A percentile compares a stretch with the other conserved stretches of the same genome.
phyloP scores from a whole-genome alignment of 2,113 vertebrate species.

The Marmota monax region DNA sequence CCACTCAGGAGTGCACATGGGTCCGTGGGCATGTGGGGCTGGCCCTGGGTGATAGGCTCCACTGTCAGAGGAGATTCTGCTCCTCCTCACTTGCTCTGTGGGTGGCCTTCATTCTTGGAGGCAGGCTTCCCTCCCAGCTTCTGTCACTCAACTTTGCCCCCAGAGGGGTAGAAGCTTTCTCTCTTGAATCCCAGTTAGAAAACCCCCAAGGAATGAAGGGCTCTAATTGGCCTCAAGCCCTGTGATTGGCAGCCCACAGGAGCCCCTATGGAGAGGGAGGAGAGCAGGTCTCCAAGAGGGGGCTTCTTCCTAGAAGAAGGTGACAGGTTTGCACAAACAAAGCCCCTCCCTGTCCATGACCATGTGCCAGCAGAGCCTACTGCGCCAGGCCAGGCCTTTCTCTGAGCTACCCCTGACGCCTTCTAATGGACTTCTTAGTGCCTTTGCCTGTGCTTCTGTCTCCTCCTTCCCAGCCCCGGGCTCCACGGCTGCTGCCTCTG shows the following conservation, averaged over 20 bases:
- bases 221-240: background rate
- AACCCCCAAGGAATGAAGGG: conserved; percentile 22
- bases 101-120: background rate
- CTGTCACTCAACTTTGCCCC: conserved; percentile 21
- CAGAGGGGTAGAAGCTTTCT: conserved; percentile 46
- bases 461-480: background rate
- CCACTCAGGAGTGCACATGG: background rate
- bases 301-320: background rate
- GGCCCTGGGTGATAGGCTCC: background rate
- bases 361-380: background rate
- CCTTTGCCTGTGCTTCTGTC: background rate
- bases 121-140: background rate
- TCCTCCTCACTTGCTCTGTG: background rate
- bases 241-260: conserved; percentile 25
- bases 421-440: background rate
- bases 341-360: background rate
- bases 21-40: background rate
- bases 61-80: background rate
- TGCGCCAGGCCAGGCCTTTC: background rate
- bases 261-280: background rate
- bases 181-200: conserved; percentile 57
- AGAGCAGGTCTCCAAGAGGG: background rate
- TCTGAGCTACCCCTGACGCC: background rate
- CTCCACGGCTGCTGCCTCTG: background rate
- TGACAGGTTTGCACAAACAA: background rate